Conservation (phyloP, 2,113 vertebrate genomes). For the Pollimyrus isidori region DNA sequence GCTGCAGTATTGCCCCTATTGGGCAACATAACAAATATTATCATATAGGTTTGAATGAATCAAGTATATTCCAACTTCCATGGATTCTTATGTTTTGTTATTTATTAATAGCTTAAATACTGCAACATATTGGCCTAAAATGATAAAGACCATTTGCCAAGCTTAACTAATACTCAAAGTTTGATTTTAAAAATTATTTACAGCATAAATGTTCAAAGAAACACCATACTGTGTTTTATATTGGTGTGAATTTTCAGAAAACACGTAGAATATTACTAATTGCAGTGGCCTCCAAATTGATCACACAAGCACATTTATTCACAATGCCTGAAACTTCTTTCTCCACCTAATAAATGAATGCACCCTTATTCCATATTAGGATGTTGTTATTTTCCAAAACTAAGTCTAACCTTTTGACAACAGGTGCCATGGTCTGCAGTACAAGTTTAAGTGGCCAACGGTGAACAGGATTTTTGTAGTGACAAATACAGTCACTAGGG, state of each 20-base stretch:
- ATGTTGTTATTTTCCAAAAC: not conserved
- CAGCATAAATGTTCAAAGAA: not conserved
- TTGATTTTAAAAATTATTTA: not conserved
- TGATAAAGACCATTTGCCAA: not conserved
- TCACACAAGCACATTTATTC: not conserved
- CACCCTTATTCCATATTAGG: not conserved
- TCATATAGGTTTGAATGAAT: not conserved
- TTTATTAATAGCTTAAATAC: not conserved
- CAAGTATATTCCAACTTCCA: not conserved
- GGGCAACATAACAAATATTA: slow-evolving; percentile 9
- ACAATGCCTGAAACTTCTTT: not conserved
- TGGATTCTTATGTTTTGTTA: not conserved
- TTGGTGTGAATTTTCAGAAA: not conserved
- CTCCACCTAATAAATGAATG: not conserved
- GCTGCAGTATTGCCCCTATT: slow-evolving; percentile 42
- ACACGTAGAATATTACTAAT: not conserved
- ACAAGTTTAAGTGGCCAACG: not conserved
- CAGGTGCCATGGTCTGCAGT: not conserved
- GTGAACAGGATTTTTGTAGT: not conserved
- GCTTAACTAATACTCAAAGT: not conserved
- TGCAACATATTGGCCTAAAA: not conserved
- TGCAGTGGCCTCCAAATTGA: not conserved
- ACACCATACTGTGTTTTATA: not conserved
- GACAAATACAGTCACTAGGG: slow-evolving; percentile 1
- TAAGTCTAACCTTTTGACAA: not conserved